These are phyloP conservation scores for Pelecanoides urinatrix DNA, from an alignment of 2,113 vertebrate genomes.

Conservation along the genomic window DNA sequence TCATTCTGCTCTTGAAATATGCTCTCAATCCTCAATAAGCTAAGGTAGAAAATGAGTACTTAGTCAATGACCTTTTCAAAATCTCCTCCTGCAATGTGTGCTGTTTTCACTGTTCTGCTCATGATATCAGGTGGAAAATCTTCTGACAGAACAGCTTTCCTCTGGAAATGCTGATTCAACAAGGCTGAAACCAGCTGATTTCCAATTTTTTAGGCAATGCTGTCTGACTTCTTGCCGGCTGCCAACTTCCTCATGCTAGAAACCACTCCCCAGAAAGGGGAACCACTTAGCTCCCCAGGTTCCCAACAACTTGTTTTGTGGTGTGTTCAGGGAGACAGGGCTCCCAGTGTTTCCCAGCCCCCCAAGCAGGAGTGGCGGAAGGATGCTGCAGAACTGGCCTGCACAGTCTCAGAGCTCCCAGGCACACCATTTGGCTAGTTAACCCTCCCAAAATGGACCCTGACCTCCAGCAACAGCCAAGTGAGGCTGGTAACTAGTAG, in stretches of 20 bases:
- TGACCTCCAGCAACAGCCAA: background rate
- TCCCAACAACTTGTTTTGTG: background rate
- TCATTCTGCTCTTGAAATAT: background rate
- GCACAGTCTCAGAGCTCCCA: background rate
- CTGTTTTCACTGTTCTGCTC: background rate
- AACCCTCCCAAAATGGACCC: background rate
- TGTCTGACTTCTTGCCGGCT: background rate
- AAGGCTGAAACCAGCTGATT: background rate
- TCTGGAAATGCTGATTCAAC: background rate
- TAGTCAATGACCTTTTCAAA: background rate
- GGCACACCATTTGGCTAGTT: background rate
- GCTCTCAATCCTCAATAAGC: background rate
- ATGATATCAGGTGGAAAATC: background rate
- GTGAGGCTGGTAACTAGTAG: background rate
- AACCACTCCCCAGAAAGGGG: background rate
- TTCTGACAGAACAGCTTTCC: background rate
- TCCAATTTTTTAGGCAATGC: background rate
- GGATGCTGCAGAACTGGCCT: background rate
- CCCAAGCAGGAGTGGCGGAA: background rate
- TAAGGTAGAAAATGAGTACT: background rate
- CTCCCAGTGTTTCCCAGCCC: background rate
- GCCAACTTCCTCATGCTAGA: fast-evolving
- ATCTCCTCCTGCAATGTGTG: background rate
- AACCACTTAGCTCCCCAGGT: background rate
- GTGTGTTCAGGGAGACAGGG: background rate